Conservation (phyloP, 2,888 invertebrate species). For the Lithophane ornitopus region DNA sequence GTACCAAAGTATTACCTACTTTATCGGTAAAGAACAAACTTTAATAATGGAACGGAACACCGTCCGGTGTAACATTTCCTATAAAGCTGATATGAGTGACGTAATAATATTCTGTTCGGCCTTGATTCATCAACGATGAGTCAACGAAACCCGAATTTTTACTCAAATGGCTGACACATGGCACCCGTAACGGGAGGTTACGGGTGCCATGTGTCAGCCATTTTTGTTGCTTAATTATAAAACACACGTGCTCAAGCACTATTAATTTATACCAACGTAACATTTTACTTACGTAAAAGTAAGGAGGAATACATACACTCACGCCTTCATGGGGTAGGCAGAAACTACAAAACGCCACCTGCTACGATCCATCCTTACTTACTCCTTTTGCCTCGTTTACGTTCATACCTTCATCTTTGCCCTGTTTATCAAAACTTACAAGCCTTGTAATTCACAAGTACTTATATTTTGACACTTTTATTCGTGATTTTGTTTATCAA, state of each 20-base stretch:
- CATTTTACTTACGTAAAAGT: background rate
- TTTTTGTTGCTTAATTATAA: slow-evolving; percentile 28
- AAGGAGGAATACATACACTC: no score
- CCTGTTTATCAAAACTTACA: no score
- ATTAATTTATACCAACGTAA: slow-evolving; percentile 5
- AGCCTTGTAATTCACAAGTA: no score
- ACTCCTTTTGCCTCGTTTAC: no score
- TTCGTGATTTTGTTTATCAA: no score
- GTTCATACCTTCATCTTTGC: no score
- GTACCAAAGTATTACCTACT: background rate
- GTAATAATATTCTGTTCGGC: slow-evolving; percentile 33
- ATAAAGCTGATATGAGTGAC: slow-evolving; percentile 25
- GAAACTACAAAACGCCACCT: no score
- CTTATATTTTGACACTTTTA: no score
- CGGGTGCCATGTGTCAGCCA: slow-evolving; percentile 33
- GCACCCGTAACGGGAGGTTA: no score
- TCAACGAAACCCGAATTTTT: slow-evolving; percentile 49
- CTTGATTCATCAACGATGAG: slow-evolving; percentile 60
- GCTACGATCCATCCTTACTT: no score
- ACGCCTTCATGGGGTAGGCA: no score
- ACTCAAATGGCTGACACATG: no score
- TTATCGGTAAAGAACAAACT: background rate
- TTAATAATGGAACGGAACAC: slow-evolving; percentile 27
- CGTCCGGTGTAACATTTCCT: slow-evolving; percentile 44
- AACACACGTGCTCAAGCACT: slow-evolving; percentile 12